A percentile compares a stretch with the other conserved stretches of the same genome.
Conservation (phyloP, 2,797 vertebrate genomes). For the Pangasius sanitwongsei region DNA sequence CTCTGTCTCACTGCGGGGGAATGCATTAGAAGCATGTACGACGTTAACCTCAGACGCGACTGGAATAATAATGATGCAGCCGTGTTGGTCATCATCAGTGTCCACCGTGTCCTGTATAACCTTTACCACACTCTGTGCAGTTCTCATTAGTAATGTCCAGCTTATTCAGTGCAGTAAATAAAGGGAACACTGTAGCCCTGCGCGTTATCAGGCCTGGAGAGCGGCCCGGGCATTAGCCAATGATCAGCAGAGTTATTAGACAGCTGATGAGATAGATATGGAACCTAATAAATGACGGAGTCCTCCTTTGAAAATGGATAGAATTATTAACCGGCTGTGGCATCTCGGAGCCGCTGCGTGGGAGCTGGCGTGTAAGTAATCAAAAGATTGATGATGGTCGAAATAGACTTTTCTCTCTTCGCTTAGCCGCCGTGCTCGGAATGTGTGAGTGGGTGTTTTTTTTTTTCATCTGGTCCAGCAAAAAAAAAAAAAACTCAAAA, state of each 20-base stretch:
- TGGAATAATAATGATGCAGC: constrained; percentile 36
- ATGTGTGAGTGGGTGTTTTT: constrained; percentile 35
- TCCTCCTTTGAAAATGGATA: constrained; percentile 63
- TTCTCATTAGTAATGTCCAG: constrained; percentile 47
- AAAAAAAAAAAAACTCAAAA: background rate
- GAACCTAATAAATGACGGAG: constrained; percentile 63
- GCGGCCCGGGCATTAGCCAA: constrained; percentile 57
- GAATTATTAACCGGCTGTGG: constrained; percentile 66
- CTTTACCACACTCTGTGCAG: constrained; percentile 8
- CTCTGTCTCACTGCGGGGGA: background rate
- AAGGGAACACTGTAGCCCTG: constrained; percentile 39
- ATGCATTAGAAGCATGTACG: background rate
- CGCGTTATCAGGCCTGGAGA: constrained; percentile 47
- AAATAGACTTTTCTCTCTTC: constrained; percentile 66
- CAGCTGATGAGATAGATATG: constrained; percentile 66
- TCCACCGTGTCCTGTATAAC: constrained; percentile 21
- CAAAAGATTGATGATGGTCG: constrained; percentile 71
- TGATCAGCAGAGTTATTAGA: constrained; percentile 65
- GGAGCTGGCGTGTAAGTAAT: constrained; percentile 66
- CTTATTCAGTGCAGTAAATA: constrained; percentile 54
- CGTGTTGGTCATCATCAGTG: constrained; percentile 13
- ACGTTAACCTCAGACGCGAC: constrained; percentile 26
- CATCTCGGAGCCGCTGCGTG: constrained; percentile 56
- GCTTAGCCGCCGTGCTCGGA: constrained; percentile 42
- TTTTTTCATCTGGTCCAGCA: background rate